Evolutionary conservation across 2,797 vertebrate species (phyloP), one percentile per base, ranked within the genome.

Genomic region (Gambusia yucatana): DNA sequence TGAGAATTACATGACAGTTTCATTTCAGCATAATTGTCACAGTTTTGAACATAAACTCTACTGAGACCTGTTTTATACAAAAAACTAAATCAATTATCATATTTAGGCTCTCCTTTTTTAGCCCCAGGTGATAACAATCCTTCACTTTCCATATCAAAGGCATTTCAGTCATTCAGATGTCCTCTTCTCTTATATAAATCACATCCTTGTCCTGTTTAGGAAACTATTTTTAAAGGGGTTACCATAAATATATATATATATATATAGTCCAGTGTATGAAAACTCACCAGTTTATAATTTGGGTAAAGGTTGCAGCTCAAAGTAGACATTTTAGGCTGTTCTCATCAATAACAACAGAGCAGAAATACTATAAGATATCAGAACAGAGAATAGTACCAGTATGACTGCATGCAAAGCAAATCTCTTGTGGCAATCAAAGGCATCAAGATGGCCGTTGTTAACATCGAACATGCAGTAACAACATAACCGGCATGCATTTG

Each of bases 401-500:
- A 70, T 50, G 71, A 46, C 72, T 75, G 83, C 90, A 93, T 93
- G 91, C 93, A 92, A 90, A 88, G 84, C 82, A 85, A 93, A 94
- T 93, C 91, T 93, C 91, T 82, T 86, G 59, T 80, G 93, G 89
- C 91, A 86, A 78, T 88, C 76, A 69, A 90, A 94, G 92, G 90
- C 88, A 90, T 93, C 71, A 20, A 77, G 61, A 89, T 75, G 63
- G 86, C 63, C 63, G 72, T 72, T 30, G 65, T 86, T 39, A 78
- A 81, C 81, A 80, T 85, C 72, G 71, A 85, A 83, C 67, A 88
- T 91, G 91, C 90, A 84, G 47, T 76, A 83, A 80, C 20, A 86
- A 81, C 81, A 81, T 75, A 85, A 85, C 81, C 57, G 52, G 43
- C 92, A 93, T 93, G 90, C 90, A 73, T 76, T 44, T 0, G 59